A percentile compares a stretch with the other conserved stretches of the same genome.
These are phyloP conservation scores for Nipponia nippon DNA, from an alignment of 2,113 vertebrate genomes.

Conservation along the genomic window DNA sequence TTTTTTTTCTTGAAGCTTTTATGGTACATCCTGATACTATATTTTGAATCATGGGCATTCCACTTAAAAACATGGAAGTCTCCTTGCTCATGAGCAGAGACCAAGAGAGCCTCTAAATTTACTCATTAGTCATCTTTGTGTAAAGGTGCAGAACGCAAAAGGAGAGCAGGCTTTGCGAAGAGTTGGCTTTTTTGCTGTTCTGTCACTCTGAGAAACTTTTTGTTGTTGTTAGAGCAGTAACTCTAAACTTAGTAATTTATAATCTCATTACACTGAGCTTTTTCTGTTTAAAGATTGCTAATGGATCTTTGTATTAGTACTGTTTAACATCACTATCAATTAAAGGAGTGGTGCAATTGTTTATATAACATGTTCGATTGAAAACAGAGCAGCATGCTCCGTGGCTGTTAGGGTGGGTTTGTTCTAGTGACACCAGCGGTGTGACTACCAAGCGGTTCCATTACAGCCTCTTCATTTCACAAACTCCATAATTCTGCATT, in stretches of 20 bases:
- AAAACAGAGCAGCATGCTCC: neutral
- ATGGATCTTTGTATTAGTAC: neutral
- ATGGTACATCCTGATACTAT: neutral
- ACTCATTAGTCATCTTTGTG: neutral
- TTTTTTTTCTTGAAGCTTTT: neutral
- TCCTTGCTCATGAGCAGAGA: neutral
- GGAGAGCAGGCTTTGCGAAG: neutral
- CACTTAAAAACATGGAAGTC: neutral
- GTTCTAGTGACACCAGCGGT: neutral
- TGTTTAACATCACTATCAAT: neutral
- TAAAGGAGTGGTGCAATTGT: neutral
- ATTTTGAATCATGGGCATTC: neutral
- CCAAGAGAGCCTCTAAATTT: neutral
- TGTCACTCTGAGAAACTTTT: neutral
- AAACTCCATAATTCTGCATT: neutral
- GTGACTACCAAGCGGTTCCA: fast-evolving
- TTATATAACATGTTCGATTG: neutral
- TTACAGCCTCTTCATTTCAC: neutral
- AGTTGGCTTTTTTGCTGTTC: neutral
- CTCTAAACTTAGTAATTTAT: neutral
- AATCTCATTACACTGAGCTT: neutral
- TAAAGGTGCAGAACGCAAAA: neutral
- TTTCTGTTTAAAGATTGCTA: neutral
- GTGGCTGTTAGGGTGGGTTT: neutral
- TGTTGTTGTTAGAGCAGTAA: neutral